Percentiles rank a stretch among this genome's conserved stretches.
Evolutionary conservation across 2,113 vertebrate genomes (phyloP).

Genomic region (Anas platyrhynchos): DNA sequence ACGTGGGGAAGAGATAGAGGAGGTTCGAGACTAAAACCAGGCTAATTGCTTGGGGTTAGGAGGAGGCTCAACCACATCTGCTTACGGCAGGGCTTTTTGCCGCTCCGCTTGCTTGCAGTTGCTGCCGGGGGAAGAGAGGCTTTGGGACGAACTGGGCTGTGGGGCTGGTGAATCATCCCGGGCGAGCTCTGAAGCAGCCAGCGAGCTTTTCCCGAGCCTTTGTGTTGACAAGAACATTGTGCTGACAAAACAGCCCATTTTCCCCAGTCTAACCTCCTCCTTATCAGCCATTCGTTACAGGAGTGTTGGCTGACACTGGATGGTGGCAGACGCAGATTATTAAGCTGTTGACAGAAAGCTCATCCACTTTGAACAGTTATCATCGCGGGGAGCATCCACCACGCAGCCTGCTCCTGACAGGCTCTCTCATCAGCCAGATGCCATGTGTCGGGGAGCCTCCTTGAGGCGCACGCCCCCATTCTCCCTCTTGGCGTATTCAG

Average conservation of each 20-base stretch:
- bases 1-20: background rate
- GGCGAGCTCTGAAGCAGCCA: background rate
- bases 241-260: slow-evolving; percentile 57
- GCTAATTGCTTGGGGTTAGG: background rate
- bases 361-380: slow-evolving; percentile 44
- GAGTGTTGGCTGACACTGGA: slow-evolving; percentile 43
- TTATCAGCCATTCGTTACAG: slow-evolving; percentile 30
- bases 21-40: background rate
- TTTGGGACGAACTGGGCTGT: background rate
- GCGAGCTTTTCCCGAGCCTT: background rate
- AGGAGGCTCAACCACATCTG: background rate
- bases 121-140: background rate
- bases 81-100: background rate
- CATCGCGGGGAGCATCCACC: slow-evolving; percentile 52
- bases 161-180: background rate
- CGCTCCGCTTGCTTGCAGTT: background rate
- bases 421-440: slow-evolving; percentile 49
- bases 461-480: background rate
- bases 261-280: slow-evolving; percentile 37
- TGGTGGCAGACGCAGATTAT: slow-evolving; percentile 37
- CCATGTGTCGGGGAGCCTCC: slow-evolving; percentile 7
- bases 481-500: background rate
- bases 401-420: slow-evolving; percentile 63
- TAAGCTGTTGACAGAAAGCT: slow-evolving; percentile 67
- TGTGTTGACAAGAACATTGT: slow-evolving; percentile 9